These are phyloP conservation scores for Cydia amplana DNA, from an alignment of 1,140 invertebrate genomes.

Conservation along the genomic window DNA sequence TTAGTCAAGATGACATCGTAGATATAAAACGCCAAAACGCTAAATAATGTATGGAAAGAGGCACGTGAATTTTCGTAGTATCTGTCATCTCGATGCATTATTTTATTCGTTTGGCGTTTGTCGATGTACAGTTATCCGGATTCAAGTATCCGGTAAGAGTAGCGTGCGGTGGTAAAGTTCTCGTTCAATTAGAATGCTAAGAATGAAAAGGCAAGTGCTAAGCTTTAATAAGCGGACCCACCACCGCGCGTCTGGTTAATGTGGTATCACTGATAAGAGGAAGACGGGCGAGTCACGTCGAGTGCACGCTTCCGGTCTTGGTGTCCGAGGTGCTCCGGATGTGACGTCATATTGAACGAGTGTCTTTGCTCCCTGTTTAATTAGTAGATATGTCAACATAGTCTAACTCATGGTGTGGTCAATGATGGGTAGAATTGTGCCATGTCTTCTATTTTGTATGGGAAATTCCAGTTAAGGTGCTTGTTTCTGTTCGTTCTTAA, in stretches of 20 bases:
- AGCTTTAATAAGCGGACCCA: conserved; percentile 44
- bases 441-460: too few species aligned
- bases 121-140: too few species aligned
- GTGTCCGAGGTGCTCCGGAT: conserved; percentile 7
- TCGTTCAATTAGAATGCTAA: neutral
- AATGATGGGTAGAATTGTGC: neutral
- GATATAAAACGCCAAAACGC: too few species aligned
- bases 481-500: too few species aligned
- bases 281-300: conserved; percentile 48
- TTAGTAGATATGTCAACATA: neutral
- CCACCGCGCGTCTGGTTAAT: conserved; percentile 55
- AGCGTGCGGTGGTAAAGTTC: neutral
- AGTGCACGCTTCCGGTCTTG: conserved; percentile 36
- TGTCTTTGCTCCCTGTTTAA: conserved; percentile 1
- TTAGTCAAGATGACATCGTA: too few species aligned
- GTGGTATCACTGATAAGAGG: conserved; percentile 57
- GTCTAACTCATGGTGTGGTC: neutral
- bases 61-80: too few species aligned
- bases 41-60: too few species aligned
- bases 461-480: too few species aligned
- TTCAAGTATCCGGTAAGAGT: too few species aligned
- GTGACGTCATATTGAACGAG: neutral
- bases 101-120: too few species aligned
- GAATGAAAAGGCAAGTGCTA: neutral
- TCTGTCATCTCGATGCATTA: too few species aligned